Percentiles rank a stretch among this genome's conserved stretches.
Conservation (phyloP, 1,140 invertebrate species). For the Drosophila ohnishii region DNA sequence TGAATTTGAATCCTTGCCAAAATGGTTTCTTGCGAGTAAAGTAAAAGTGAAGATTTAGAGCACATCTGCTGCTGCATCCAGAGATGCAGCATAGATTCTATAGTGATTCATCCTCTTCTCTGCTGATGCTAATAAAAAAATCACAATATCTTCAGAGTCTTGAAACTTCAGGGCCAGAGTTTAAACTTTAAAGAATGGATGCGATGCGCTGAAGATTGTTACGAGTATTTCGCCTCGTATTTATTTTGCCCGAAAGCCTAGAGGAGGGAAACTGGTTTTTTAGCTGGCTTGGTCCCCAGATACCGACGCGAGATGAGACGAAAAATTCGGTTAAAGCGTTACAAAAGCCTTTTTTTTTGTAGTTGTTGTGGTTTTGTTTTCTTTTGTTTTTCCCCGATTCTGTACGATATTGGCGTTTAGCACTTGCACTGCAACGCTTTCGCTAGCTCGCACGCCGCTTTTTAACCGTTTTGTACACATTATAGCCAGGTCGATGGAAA, state of each 20-base stretch:
- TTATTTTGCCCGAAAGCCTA: conserved; percentile 54
- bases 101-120: conserved; percentile 30
- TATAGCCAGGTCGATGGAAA: conserved; percentile 19
- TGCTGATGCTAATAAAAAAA: not conserved
- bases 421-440: conserved; percentile 74
- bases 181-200: conserved; percentile 53
- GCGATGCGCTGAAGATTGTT: conserved; percentile 42
- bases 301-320: conserved; percentile 39
- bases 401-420: conserved; percentile 53
- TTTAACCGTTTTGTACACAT: conserved; percentile 19
- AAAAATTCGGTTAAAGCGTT: conserved; percentile 57
- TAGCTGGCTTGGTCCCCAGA: conserved; percentile 43
- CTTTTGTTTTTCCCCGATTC: conserved; percentile 45
- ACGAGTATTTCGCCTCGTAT: conserved; percentile 40
- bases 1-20: conserved; percentile 33
- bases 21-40: conserved; percentile 11
- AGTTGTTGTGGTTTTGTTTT: conserved; percentile 12
- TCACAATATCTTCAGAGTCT: conserved; percentile 11
- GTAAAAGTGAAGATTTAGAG: conserved; percentile 45
- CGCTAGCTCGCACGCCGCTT: conserved; percentile 17
- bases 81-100: not conserved
- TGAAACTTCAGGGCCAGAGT: conserved; percentile 35
- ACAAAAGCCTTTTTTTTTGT: conserved; percentile 51
- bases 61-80: conserved; percentile 22
- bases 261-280: conserved; percentile 59